Evolutionary conservation across 2,797 vertebrate genomes (phyloP).

Genomic region (Oreochromis mossambicus): DNA sequence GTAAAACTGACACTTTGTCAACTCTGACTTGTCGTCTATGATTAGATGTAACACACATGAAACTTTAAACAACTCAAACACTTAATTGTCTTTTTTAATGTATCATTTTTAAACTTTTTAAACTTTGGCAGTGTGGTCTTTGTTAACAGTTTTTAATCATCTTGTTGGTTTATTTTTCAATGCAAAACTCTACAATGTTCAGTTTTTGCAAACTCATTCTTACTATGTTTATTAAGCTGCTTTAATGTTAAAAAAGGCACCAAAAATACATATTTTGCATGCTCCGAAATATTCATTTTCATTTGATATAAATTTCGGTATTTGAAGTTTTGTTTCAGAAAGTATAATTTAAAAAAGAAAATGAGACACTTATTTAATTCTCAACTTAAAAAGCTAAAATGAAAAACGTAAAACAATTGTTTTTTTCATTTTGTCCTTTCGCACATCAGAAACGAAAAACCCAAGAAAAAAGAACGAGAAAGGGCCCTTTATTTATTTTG

Average conservation of each 20-base stretch:
- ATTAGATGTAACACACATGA: fast-evolving
- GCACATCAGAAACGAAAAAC: no score
- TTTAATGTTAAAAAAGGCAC: neutral
- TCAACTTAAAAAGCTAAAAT: no score
- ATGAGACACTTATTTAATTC: no score
- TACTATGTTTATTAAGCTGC: neutral
- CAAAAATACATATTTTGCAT: neutral
- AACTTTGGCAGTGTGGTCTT: neutral
- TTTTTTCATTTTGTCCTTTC: no score
- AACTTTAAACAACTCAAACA: fast-evolving
- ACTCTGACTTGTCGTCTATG: fast-evolving
- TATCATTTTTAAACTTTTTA: fast-evolving
- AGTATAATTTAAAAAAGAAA: no score
- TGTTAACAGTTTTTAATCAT: neutral
- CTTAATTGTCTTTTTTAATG: neutral
- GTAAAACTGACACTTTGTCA: neutral
- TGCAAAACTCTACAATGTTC: neutral
- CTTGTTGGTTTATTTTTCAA: neutral
- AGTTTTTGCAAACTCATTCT: neutral
- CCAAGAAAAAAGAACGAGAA: no score
- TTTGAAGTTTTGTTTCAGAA: no score
- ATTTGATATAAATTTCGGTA: neutral
- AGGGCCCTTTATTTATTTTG: no score
- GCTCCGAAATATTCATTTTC: neutral
- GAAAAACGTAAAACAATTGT: no score